Evolutionary conservation across 2,797 vertebrate genomes (phyloP).

Genomic region (Anolis apletophallus): DNA sequence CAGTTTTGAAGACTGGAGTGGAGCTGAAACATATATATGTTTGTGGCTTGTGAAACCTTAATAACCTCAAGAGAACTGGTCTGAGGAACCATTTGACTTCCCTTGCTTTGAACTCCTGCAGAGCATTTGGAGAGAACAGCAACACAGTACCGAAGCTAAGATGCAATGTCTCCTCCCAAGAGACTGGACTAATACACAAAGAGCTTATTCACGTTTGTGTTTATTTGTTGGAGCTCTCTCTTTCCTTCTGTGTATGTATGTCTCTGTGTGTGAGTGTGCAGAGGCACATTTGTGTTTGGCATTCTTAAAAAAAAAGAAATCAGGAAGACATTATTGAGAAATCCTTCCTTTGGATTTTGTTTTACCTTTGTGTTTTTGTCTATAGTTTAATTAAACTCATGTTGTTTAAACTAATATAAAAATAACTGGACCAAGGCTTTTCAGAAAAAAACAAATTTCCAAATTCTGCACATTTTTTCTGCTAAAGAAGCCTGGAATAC

Average conservation of each 20-base stretch:
- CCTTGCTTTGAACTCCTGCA: slow-evolving; percentile 38
- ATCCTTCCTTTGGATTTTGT: slow-evolving; percentile 58
- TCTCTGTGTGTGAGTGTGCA: slow-evolving; percentile 33
- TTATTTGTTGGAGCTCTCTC: slow-evolving; percentile 11
- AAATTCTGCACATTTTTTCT: slow-evolving; percentile 56
- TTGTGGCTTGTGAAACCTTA: slow-evolving; percentile 71
- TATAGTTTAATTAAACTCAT: slow-evolving; percentile 62
- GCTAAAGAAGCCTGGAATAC: slow-evolving; percentile 66
- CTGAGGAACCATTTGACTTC: slow-evolving; percentile 70
- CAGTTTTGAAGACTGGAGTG: slow-evolving; percentile 51
- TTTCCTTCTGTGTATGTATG: slow-evolving; percentile 22
- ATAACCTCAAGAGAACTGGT: slow-evolving; percentile 73
- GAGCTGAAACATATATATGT: slow-evolving; percentile 54
- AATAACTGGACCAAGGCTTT: slow-evolving; percentile 76
- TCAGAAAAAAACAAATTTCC: slow-evolving; percentile 36
- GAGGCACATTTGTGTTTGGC: not conserved
- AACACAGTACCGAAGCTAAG: not conserved
- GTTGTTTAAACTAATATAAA: slow-evolving; percentile 67
- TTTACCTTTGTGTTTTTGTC: slow-evolving; percentile 49
- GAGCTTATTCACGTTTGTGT: slow-evolving; percentile 49
- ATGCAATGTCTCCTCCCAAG: slow-evolving; percentile 38
- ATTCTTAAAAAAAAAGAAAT: not conserved
- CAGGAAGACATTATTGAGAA: slow-evolving; percentile 67
- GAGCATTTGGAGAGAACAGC: slow-evolving; percentile 55
- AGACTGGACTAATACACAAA: slow-evolving; percentile 32